Conservation (phyloP, 2,888 invertebrate genomes). For the Drosophila recens region DNA sequence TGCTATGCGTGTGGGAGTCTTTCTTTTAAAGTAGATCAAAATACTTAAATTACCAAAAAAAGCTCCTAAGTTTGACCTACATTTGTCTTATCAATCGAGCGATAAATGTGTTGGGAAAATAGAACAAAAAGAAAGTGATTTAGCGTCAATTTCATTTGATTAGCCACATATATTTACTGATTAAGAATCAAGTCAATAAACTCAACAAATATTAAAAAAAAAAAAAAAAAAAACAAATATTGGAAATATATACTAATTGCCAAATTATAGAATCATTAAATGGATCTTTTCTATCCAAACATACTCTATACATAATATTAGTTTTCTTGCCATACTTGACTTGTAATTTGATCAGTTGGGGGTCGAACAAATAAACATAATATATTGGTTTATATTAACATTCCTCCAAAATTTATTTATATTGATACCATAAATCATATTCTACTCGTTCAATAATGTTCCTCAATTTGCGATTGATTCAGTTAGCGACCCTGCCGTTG, state of each 20-base stretch:
- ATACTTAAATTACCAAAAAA: neutral
- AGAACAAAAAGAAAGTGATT: constrained; percentile 5
- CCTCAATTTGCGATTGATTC: constrained; percentile 19
- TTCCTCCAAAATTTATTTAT: constrained; percentile 13
- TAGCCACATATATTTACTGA: neutral
- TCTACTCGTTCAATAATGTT: neutral
- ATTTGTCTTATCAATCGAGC: constrained; percentile 34
- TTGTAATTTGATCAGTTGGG: too few species aligned
- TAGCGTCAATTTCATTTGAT: neutral
- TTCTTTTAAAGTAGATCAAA: neutral
- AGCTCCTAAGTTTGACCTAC: constrained; percentile 28
- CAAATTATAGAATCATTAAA: too few species aligned
- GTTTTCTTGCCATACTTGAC: too few species aligned
- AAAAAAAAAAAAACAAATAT: too few species aligned
- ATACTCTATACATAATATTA: neutral
- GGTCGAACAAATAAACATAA: too few species aligned
- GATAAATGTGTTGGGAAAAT: constrained; percentile 10
- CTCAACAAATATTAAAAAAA: too few species aligned
- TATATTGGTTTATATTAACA: constrained; percentile 27
- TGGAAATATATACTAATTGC: too few species aligned
- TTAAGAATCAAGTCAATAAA: neutral
- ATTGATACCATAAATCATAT: neutral
- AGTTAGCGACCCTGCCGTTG: constrained; percentile 39
- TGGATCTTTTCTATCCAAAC: neutral
- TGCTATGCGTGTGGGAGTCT: constrained; percentile 28